Evolutionary conservation across 2,888 invertebrate genomes (phyloP).

Genomic region (Dastarcus helophoroides): DNA sequence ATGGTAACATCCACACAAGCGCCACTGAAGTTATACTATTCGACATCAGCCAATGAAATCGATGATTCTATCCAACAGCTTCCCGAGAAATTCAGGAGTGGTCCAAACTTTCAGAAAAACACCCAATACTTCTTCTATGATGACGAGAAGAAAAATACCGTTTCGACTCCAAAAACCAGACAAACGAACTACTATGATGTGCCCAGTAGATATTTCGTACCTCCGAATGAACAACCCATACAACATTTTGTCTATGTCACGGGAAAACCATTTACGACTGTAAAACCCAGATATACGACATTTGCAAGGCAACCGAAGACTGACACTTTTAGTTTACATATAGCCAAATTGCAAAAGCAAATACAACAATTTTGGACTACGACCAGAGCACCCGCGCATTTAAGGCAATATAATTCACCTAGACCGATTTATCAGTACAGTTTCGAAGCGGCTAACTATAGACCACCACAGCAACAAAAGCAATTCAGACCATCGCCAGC

Average conservation of each 20-base stretch:
- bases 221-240: constrained; percentile 16
- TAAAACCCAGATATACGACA: constrained; percentile 23
- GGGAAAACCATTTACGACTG: constrained; percentile 18
- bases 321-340: constrained; percentile 52
- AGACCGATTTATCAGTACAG: constrained; percentile 64
- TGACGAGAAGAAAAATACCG: constrained; percentile 19
- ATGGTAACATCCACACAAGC: constrained; percentile 48
- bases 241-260: constrained; percentile 28
- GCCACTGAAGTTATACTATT: constrained; percentile 52
- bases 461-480: constrained; percentile 33
- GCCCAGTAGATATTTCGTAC: constrained; percentile 21
- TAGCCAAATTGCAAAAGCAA: constrained; percentile 53
- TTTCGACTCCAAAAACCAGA: constrained; percentile 9
- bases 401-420: constrained; percentile 18
- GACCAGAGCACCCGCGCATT: constrained; percentile 39
- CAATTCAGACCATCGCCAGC: constrained; percentile 23
- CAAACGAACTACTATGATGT: constrained; percentile 26
- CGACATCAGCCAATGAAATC: constrained; percentile 42
- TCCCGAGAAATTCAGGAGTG: neutral
- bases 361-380: constrained; percentile 49
- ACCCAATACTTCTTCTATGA: constrained; percentile 1
- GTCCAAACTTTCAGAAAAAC: neutral
- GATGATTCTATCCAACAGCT: constrained; percentile 18
- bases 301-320: constrained; percentile 31
- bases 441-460: constrained; percentile 50